A percentile compares a stretch with the other conserved stretches of the same genome.
Evolutionary conservation across 2,797 vertebrate species (phyloP).

Genomic region (Antrozous pallidus): DNA sequence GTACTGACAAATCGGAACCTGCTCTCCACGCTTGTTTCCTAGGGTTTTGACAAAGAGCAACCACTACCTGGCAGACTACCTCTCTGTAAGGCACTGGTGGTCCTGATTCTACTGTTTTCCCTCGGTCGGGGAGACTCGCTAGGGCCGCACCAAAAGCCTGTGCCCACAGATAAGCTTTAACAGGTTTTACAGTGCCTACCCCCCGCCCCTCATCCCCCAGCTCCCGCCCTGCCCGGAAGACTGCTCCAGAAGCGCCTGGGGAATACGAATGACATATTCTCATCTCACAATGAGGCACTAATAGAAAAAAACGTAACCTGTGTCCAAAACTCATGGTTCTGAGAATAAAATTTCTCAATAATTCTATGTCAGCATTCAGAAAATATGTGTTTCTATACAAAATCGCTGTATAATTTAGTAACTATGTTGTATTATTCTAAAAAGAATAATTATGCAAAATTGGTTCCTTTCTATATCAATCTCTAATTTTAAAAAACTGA

Average conservation of each 20-base stretch:
- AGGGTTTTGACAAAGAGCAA: neutral
- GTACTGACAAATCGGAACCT: neutral
- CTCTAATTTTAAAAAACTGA: conserved; percentile 58
- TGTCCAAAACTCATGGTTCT: conserved; percentile 11
- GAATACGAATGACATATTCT: neutral
- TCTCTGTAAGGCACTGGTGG: neutral
- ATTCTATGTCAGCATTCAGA: conserved; percentile 42
- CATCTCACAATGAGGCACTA: neutral
- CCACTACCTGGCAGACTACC: neutral
- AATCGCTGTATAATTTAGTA: conserved; percentile 58
- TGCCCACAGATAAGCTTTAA: neutral
- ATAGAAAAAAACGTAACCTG: neutral
- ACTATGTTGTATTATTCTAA: conserved; percentile 52
- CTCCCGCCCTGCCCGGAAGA: neutral
- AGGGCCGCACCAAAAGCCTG: neutral
- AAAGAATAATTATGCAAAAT: conserved; percentile 53
- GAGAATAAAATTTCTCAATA: conserved; percentile 58
- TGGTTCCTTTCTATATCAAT: conserved; percentile 40
- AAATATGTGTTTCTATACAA: conserved; percentile 36
- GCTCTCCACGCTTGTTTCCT: neutral
- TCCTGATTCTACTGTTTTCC: neutral
- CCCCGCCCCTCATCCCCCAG: neutral
- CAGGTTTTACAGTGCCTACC: neutral
- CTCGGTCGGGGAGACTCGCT: neutral
- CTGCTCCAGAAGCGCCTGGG: neutral